phyloP scores from a whole-genome alignment of 1,140 invertebrate species.

The Nephila pilipes region DNA sequence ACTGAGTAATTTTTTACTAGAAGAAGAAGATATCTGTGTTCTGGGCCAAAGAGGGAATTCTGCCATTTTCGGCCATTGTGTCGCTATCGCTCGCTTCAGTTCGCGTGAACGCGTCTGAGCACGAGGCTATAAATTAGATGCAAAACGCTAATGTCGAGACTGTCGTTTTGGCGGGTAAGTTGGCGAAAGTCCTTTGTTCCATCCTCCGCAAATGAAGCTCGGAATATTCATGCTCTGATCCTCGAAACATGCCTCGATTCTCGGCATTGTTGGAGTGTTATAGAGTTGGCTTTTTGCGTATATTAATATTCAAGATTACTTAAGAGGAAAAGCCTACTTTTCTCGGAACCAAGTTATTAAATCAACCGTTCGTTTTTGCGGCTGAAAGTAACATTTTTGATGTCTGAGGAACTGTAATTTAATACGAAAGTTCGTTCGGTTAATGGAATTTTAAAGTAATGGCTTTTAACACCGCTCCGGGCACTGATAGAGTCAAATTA shows the following conservation, averaged over 20 bases:
- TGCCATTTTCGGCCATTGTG: constrained; percentile 48
- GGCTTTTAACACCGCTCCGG: not conserved
- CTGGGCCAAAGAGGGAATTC: not conserved
- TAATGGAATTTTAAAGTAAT: constrained; percentile 39
- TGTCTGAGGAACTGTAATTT: constrained; percentile 1
- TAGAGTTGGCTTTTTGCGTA: not conserved
- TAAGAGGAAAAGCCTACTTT: not conserved
- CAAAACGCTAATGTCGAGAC: constrained; percentile 48
- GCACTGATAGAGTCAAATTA: constrained; percentile 6
- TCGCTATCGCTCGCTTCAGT: not conserved
- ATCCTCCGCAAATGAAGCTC: constrained; percentile 43
- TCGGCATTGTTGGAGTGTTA: not conserved
- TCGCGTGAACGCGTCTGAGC: not conserved
- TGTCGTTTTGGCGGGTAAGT: not conserved
- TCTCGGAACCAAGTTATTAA: not conserved
- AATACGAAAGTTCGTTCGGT: constrained; percentile 27
- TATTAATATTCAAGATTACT: constrained; percentile 5
- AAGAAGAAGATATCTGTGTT: not conserved
- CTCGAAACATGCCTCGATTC: not conserved
- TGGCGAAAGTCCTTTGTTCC: constrained; percentile 52
- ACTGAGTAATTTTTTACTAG: constrained; percentile 29
- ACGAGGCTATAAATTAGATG: constrained; percentile 41
- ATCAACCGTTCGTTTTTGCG: not conserved
- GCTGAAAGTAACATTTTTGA: constrained; percentile 1
- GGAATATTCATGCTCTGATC: constrained; percentile 62